Conservation (phyloP, 1,140 invertebrate species). For the Proctacanthus coquilletti region DNA sequence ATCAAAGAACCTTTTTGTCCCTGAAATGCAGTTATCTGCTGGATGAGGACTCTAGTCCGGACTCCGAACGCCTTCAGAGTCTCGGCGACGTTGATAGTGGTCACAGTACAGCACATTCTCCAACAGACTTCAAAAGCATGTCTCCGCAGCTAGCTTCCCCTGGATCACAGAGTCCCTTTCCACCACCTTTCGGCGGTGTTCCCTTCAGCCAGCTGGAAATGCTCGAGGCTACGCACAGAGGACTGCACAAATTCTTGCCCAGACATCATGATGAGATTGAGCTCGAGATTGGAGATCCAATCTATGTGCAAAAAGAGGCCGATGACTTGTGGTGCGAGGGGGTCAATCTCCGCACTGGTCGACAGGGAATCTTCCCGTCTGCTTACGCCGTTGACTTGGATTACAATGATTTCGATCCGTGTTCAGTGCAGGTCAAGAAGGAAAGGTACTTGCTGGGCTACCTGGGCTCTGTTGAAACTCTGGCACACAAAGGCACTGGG, state of each 20-base stretch:
- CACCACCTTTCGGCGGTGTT: conserved; percentile 42
- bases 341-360: conserved; percentile 82
- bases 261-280: conserved; percentile 90
- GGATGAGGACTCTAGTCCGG: conserved; percentile 68
- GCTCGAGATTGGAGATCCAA: conserved; percentile 91
- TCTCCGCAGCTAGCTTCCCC: conserved; percentile 49
- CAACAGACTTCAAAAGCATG: conserved; percentile 67
- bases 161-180: conserved; percentile 33
- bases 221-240: conserved; percentile 87
- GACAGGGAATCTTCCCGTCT: conserved; percentile 90
- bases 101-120: conserved; percentile 77
- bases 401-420: conserved; percentile 84
- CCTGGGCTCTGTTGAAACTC: conserved; percentile 88
- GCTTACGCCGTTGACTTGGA: conserved; percentile 94
- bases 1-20: conserved; percentile 45
- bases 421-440: conserved; percentile 65
- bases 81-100: conserved; percentile 66
- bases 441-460: conserved; percentile 86
- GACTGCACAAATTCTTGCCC: conserved; percentile 88
- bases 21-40: conserved; percentile 59
- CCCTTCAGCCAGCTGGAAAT: conserved; percentile 70
- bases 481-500: conserved; percentile 80
- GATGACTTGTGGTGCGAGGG: conserved; percentile 97
- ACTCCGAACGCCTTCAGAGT: conserved; percentile 64
- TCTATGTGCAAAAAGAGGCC: conserved; percentile 91